A percentile compares a stretch with the other conserved stretches of the same genome.
These are phyloP conservation scores for Apotomis capreana DNA, from an alignment of 2,888 invertebrate species.

Conservation along the genomic window DNA sequence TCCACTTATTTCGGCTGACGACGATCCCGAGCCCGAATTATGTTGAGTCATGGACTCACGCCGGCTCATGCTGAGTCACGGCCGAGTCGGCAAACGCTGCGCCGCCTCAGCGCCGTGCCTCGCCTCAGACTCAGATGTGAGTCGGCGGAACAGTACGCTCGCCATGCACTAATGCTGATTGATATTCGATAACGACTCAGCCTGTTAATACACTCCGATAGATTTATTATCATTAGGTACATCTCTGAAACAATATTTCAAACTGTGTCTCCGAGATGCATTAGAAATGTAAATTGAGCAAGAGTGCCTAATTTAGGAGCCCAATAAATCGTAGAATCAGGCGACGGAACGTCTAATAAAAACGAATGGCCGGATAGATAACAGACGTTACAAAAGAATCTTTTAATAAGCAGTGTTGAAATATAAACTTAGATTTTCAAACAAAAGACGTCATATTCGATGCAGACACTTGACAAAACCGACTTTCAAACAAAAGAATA, in stretches of 20 bases:
- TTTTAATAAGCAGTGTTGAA: conserved; percentile 44
- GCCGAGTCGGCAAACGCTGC: conserved; percentile 59
- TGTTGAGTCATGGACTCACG: conserved; percentile 69
- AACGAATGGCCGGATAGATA: conserved; percentile 42
- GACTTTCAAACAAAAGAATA: conserved; percentile 30
- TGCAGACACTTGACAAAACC: conserved; percentile 33
- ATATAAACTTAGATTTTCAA: conserved; percentile 33
- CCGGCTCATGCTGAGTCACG: conserved; percentile 69
- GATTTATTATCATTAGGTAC: conserved; percentile 46
- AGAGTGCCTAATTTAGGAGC: conserved; percentile 40
- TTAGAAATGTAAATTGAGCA: conserved; percentile 40
- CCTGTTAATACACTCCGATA: conserved; percentile 46
- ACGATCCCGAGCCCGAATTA: conserved; percentile 64
- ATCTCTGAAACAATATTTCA: conserved; percentile 38
- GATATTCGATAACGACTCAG: conserved; percentile 63
- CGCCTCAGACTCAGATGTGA: conserved; percentile 61
- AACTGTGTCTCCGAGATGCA: conserved; percentile 25
- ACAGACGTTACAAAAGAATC: conserved; percentile 46
- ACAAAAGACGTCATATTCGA: conserved; percentile 32
- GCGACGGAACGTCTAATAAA: conserved; percentile 51
- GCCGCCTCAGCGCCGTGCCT: conserved; percentile 62
- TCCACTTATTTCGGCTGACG: conserved; percentile 78
- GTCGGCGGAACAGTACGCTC: conserved; percentile 58
- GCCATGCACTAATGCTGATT: conserved; percentile 69
- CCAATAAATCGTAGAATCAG: conserved; percentile 51